Base-by-base conservation (phyloP, 2,113 vertebrate species). In the Mesocricetus auratus region DNA sequence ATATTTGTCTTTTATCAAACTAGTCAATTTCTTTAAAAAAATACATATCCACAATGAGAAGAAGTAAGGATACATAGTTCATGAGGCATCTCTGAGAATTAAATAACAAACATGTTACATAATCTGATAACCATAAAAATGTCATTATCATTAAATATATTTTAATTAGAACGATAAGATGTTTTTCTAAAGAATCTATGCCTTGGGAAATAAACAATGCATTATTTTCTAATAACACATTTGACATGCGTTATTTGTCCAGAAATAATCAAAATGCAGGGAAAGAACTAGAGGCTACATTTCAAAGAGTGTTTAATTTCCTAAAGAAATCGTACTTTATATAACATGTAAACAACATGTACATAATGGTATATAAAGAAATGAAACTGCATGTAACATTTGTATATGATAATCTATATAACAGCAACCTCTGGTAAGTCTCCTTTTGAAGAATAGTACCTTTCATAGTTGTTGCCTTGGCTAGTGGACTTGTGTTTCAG, bases 181-280 rank as follows among this genome's bases (percentile, higher is more conserved):
- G 1, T 36, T 47, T 91, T 9, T 26, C 53, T 73, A 22, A 64
- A 86, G 50, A 42, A 21, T 62, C n/a, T 50, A 45, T 74, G 66
- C 10, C 42, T 87, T 85, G 29, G 47, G 26, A 36, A 86, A 33
- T n/a, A 82, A 7, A n/a, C 42, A 47, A 79, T 12, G 3, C 74
- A 4, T 66, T 79, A 5, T 62, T 33, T 92, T 88, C 21, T 69
- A 93, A 50, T 86, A 81, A 85, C 92, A 66, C 36, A 47, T 1
- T 31, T 94, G 73, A 45, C 11, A 4, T n/a, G 42, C 69, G 39
- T 73, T 81, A 58, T 73, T 85, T 82, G 24, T 77, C 15, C 29
- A 56, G 19, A 90, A 95, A 82, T 94, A 85, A 94, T 47, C 10
- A 56, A 91, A 73, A 22, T 33, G 12, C 24, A 89, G 2, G 90